phyloP scores from a whole-genome alignment of 1,140 invertebrate species.

The Chrysoperla carnea region DNA sequence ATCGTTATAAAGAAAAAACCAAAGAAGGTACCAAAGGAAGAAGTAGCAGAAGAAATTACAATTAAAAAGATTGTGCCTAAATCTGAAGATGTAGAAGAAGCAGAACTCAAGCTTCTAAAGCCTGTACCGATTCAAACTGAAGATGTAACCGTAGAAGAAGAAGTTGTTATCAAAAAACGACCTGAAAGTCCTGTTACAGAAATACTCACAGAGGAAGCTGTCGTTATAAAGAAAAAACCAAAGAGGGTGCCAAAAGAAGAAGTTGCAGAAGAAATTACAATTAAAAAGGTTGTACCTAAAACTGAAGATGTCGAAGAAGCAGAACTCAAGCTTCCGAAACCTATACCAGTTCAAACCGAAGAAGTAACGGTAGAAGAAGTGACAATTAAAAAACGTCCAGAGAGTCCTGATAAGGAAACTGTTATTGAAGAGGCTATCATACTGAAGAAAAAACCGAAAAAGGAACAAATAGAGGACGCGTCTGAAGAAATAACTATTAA shows the following conservation, averaged over 20 bases:
- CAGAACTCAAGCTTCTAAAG: constrained; percentile 4
- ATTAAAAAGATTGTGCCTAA: constrained; percentile 10
- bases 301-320: constrained; percentile 9
- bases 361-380: constrained; percentile 8
- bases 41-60: constrained; percentile 11
- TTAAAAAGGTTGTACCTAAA: constrained; percentile 13
- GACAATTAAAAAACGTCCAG: constrained; percentile 9
- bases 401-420: constrained; percentile 9
- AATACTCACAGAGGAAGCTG: constrained; percentile 11
- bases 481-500: constrained; percentile 9
- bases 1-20: constrained; percentile 19
- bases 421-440: constrained; percentile 6
- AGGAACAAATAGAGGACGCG: constrained; percentile 24
- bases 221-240: no score
- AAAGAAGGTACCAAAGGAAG: constrained; percentile 8
- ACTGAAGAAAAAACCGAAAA: constrained; percentile 6
- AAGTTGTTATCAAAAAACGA: no score
- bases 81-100: no score
- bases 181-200: constrained; percentile 18
- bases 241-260: constrained; percentile 3
- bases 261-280: constrained; percentile 13
- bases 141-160: no score
- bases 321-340: constrained; percentile 1
- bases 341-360: constrained; percentile 12
- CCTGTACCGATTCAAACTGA: no score